Evolutionary conservation across 2,113 vertebrate species (phyloP).

Genomic region (Trachemys scripta): DNA sequence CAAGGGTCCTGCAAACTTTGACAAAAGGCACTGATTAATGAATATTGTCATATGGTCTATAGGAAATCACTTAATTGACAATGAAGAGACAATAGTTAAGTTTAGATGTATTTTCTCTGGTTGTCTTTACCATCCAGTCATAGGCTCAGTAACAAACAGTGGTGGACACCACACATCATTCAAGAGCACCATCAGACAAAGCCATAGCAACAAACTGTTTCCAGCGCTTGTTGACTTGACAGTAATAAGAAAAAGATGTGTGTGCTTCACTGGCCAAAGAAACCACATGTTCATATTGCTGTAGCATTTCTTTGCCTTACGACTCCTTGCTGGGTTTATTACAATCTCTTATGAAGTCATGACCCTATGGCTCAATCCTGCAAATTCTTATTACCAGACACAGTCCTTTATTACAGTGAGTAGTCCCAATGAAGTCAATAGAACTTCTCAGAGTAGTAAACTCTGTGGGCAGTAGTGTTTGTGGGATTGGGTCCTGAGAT

Average conservation of each 20-base stretch:
- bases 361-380: not conserved
- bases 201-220: not conserved
- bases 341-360: not conserved
- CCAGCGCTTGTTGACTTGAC: not conserved
- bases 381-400: not conserved
- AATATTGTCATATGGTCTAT: not conserved
- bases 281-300: not conserved
- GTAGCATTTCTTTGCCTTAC: not conserved
- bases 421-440: not conserved
- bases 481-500: not conserved
- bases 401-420: not conserved
- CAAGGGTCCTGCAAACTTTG: not conserved
- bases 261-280: not conserved
- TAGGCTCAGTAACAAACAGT: not conserved
- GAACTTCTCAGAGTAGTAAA: not conserved
- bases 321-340: not conserved
- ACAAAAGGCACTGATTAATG: not conserved
- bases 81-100: not conserved
- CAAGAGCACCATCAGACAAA: not conserved
- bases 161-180: not conserved
- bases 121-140: not conserved
- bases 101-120: not conserved
- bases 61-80: not conserved
- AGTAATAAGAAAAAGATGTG: not conserved
- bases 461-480: not conserved